Percentiles rank a stretch among this genome's conserved stretches.
phyloP scores from a whole-genome alignment of 1,140 invertebrate genomes.

The Drosophila nasuta region DNA sequence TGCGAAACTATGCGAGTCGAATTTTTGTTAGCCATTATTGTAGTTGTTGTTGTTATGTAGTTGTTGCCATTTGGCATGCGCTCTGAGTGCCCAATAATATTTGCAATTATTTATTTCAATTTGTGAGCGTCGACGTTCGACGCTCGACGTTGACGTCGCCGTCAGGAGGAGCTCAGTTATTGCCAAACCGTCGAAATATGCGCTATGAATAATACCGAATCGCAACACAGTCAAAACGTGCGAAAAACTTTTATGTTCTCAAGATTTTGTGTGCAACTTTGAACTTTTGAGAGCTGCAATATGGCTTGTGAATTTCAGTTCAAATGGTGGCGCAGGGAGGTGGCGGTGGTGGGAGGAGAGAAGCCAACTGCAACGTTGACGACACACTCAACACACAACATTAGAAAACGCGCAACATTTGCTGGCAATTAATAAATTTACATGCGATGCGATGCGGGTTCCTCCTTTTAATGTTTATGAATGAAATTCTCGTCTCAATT shows the following conservation, averaged over 20 bases:
- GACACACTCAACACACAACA: conserved; percentile 22
- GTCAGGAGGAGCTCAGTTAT: conserved; percentile 38
- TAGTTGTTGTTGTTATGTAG: conserved; percentile 36
- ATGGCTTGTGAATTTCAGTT: background rate
- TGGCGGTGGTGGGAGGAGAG: background rate
- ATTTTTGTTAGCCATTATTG: conserved; percentile 58
- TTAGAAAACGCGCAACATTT: conserved; percentile 69
- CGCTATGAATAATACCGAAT: conserved; percentile 65
- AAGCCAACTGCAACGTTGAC: background rate
- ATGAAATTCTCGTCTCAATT: conserved; percentile 75
- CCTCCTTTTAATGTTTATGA: conserved; percentile 70
- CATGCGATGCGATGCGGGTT: conserved; percentile 7
- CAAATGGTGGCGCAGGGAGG: background rate
- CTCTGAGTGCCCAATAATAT: conserved; percentile 80
- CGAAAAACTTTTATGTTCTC: conserved; percentile 79
- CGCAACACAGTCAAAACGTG: conserved; percentile 57
- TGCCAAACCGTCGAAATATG: conserved; percentile 66
- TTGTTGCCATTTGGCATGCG: conserved; percentile 65
- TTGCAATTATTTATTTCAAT: conserved; percentile 79
- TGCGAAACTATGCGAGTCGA: conserved; percentile 75
- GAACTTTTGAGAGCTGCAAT: conserved; percentile 63
- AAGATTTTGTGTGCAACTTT: conserved; percentile 71
- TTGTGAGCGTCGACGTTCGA: conserved; percentile 43
- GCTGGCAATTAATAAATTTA: conserved; percentile 78
- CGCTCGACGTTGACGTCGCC: conserved; percentile 11